Conservation (phyloP, 2,888 invertebrate genomes). For the Xestia sexstrigata region DNA sequence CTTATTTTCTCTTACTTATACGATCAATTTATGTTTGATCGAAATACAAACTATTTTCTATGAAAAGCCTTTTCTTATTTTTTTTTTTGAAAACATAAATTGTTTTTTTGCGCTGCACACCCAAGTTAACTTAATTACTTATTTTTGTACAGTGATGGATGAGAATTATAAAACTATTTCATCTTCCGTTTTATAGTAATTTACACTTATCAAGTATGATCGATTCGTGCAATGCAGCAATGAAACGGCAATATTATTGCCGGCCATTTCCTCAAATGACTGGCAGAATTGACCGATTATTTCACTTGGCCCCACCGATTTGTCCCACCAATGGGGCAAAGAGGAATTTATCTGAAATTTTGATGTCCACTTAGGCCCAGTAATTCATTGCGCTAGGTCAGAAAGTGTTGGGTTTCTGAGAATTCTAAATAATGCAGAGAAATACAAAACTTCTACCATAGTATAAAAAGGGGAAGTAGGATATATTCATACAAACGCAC, state of each 20-base stretch:
- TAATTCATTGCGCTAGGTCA: too few species aligned
- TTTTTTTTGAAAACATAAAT: too few species aligned
- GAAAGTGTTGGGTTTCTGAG: too few species aligned
- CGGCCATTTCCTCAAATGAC: conserved; percentile 45
- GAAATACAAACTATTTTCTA: too few species aligned
- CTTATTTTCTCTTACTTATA: not conserved
- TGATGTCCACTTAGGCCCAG: not conserved
- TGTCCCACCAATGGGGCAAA: not conserved
- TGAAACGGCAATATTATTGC: conserved; percentile 34
- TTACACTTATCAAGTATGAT: conserved; percentile 14
- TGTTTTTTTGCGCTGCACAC: not conserved
- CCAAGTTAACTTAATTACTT: not conserved
- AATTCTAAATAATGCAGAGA: too few species aligned
- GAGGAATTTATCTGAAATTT: not conserved
- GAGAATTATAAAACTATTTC: not conserved
- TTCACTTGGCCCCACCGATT: not conserved
- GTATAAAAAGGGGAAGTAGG: too few species aligned
- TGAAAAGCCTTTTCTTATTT: too few species aligned
- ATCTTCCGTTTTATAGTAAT: not conserved
- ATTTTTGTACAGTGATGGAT: conserved; percentile 1
- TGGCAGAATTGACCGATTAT: conserved; percentile 23
- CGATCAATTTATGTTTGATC: not conserved
- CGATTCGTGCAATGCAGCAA: conserved; percentile 13
- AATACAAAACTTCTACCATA: too few species aligned
- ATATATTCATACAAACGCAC: too few species aligned